Evolutionary conservation across 2,888 invertebrate species (phyloP).

Genomic region (Lydus trimaculatus): DNA sequence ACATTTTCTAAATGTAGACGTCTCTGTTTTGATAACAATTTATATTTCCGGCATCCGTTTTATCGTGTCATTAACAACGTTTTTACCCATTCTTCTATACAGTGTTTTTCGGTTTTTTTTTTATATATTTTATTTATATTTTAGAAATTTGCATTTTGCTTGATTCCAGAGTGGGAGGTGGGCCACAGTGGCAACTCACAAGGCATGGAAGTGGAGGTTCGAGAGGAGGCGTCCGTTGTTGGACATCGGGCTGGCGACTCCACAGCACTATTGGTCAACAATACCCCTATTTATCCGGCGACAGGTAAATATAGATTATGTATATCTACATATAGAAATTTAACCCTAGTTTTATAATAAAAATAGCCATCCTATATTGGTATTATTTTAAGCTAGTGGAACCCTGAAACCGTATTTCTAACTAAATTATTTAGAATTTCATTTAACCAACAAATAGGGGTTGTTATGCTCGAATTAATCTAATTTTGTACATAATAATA

Average conservation of each 20-base stretch:
- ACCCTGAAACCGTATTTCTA: neutral
- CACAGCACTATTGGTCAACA: conserved; percentile 55
- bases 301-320: conserved; percentile 43
- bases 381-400: too few relatives aligned
- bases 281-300: conserved; percentile 52
- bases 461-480: neutral
- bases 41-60: too few relatives aligned
- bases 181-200: conserved; percentile 57
- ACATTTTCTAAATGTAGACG: neutral
- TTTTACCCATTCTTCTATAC: too few relatives aligned
- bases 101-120: neutral
- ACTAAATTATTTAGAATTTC: neutral
- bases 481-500: neutral
- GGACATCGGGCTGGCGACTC: conserved; percentile 45
- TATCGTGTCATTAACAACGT: too few relatives aligned
- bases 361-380: too few relatives aligned
- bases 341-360: too few relatives aligned
- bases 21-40: neutral
- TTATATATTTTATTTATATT: conserved; percentile 2
- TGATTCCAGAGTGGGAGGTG: conserved; percentile 58
- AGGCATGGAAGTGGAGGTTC: conserved; percentile 60
- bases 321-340: too few relatives aligned
- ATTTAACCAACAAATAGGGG: neutral
- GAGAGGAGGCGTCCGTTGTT: conserved; percentile 50
- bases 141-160: conserved; percentile 15